Conservation (phyloP, 2,113 vertebrate species). For the Bambusicola thoracicus region DNA sequence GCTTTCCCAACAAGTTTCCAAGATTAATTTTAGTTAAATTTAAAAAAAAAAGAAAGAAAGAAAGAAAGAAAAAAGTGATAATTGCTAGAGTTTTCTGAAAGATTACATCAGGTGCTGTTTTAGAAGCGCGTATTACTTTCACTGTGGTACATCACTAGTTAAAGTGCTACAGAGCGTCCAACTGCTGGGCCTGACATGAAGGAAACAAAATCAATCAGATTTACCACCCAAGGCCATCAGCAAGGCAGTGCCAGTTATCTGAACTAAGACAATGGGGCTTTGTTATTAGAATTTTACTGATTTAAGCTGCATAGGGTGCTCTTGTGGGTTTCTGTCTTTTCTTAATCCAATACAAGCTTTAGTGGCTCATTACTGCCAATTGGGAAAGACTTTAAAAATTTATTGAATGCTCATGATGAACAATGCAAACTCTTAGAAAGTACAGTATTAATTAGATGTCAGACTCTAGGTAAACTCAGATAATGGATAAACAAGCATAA, state of each 20-base stretch:
- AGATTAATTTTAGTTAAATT: not conserved
- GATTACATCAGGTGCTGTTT: not conserved
- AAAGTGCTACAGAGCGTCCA: not conserved
- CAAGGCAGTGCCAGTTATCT: not conserved
- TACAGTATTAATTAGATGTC: conserved; percentile 12
- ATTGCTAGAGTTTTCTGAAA: not conserved
- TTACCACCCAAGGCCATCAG: conserved; percentile 11
- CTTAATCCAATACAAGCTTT: conserved; percentile 45
- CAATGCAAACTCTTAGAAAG: not conserved
- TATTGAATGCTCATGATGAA: conserved; percentile 31
- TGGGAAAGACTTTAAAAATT: conserved; percentile 39
- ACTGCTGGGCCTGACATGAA: not conserved
- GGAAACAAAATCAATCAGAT: conserved; percentile 23
- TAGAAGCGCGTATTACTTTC: not conserved
- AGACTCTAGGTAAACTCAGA: not conserved
- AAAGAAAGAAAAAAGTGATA: not conserved
- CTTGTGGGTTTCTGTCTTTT: not conserved
- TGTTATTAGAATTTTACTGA: conserved; percentile 34
- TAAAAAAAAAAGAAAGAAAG: not conserved
- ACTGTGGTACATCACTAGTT: not conserved
- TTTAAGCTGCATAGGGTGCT: not conserved
- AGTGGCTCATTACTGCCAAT: conserved; percentile 38
- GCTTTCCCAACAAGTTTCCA: not conserved
- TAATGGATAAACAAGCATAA: not conserved
- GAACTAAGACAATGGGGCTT: not conserved